Conservation (phyloP, 2,888 invertebrate genomes). For the Epirrhoe alternata region DNA sequence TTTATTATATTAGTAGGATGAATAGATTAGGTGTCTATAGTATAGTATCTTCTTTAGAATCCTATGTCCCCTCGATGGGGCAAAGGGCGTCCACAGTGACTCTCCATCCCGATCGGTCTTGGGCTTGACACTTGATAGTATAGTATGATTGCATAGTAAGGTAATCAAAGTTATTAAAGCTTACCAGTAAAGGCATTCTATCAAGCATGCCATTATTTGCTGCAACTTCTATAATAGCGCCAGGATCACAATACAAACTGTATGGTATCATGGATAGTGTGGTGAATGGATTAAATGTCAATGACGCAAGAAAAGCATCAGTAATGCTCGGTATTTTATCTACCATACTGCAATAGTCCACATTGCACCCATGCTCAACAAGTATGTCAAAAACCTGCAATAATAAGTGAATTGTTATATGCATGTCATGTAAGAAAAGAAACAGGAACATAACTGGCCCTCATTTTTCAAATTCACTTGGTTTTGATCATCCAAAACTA, state of each 20-base stretch:
- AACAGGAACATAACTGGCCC: too few relatives aligned
- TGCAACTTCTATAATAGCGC: slow-evolving; percentile 59
- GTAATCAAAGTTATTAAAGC: neutral
- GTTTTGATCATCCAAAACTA: too few relatives aligned
- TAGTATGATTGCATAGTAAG: too few relatives aligned
- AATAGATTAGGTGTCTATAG: too few relatives aligned
- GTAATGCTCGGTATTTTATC: slow-evolving; percentile 57
- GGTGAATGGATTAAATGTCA: slow-evolving; percentile 65
- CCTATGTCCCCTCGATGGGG: too few relatives aligned
- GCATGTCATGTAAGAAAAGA: neutral
- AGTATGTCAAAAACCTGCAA: slow-evolving; percentile 75
- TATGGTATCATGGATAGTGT: slow-evolving; percentile 66
- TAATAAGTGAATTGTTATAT: neutral
- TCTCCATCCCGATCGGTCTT: too few relatives aligned
- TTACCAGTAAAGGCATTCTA: slow-evolving; percentile 62
- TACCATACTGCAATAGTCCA: slow-evolving; percentile 68
- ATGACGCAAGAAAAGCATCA: slow-evolving; percentile 72
- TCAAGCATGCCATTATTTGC: slow-evolving; percentile 54
- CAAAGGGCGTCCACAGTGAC: too few relatives aligned
- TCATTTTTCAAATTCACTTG: too few relatives aligned
- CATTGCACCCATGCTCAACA: slow-evolving; percentile 70
- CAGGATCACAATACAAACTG: slow-evolving; percentile 74
- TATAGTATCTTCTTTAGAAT: too few relatives aligned
- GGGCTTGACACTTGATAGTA: too few relatives aligned
- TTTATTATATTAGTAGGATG: too few relatives aligned